Evolutionary conservation across 2,113 vertebrate species (phyloP), one percentile per base, ranked within the genome.

Genomic region (Tursiops truncatus): DNA sequence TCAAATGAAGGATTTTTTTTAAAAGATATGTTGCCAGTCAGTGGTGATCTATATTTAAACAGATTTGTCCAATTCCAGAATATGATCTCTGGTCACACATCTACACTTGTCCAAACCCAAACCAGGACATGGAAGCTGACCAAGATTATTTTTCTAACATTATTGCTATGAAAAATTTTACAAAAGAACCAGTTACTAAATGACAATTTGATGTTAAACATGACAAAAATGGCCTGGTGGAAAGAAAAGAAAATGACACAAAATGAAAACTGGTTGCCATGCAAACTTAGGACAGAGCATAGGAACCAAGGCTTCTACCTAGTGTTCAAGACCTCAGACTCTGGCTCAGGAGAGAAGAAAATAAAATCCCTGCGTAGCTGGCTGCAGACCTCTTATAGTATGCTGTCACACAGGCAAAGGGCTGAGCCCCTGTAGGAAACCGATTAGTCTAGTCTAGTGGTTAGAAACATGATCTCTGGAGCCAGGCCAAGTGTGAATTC

Each of bases 321-420:
- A 2, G 28, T 13, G 41, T 62, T n/a, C 21, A 9, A 31, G 74
- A 73, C 53, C 56, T 18, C n/a, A 38, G 65, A 44, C 68, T 56
- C 41, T 36, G 65, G 23, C 53, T 36, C 81, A 53, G 3, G 18
- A 68, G 31, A 50, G 25, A 71, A 58, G 15, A 60, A 94, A 68
- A 26, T 17, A 21, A 77, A 56, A 70, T 18, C 2, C 31, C 9
- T 4, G 8, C 2, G 20, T n/a, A n/a, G 23, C 8, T 10, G 58
- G 33, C 6, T 21, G 3, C 10, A 28, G 79, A n/a, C 15, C 20
- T n/a, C 36, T 7, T 36, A 25, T 1, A 5, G 2, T 0, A 5
- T 0, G 5, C 14, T 67, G 44, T 28, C 38, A 13, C 26, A 25
- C 4, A 12, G 28, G 79, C 10, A 12, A 41, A 21, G 50, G 18